Evolutionary conservation across 2,797 vertebrate species (phyloP).

Genomic region (Chiroxiphia lanceolata): DNA sequence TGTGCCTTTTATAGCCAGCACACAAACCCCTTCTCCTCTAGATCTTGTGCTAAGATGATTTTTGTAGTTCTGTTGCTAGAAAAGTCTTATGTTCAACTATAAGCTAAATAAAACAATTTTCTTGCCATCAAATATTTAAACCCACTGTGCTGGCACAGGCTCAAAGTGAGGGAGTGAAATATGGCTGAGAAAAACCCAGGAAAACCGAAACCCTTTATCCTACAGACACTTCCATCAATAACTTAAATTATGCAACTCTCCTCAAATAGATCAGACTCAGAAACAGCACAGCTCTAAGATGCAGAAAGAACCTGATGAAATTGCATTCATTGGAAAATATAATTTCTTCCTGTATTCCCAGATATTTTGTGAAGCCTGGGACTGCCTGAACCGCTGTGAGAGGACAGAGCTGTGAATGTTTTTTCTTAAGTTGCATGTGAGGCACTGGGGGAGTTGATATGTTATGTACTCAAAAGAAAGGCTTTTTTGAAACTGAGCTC

Average conservation of each 20-base stretch:
- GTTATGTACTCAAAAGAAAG: constrained; percentile 75
- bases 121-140: constrained; percentile 67
- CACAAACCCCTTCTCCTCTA: not conserved
- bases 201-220: constrained; percentile 55
- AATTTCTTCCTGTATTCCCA: constrained; percentile 62
- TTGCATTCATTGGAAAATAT: constrained; percentile 67
- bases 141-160: not conserved
- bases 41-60: constrained; percentile 22
- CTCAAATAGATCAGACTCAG: constrained; percentile 47
- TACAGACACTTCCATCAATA: constrained; percentile 65
- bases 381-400: constrained; percentile 49
- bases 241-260: constrained; percentile 69
- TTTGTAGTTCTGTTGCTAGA: constrained; percentile 24
- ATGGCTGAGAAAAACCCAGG: not conserved
- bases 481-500: constrained; percentile 65
- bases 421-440: constrained; percentile 62
- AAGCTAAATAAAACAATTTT: constrained; percentile 65
- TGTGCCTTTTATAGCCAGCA: not conserved
- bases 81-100: constrained; percentile 41
- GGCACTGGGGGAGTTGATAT: constrained; percentile 57
- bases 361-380: constrained; percentile 5
- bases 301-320: constrained; percentile 62
- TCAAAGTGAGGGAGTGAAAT: constrained; percentile 18
- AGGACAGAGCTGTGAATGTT: constrained; percentile 62
- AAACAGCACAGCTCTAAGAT: constrained; percentile 51